phyloP scores from a whole-genome alignment of 2,888 invertebrate genomes.

The Helleia helle region DNA sequence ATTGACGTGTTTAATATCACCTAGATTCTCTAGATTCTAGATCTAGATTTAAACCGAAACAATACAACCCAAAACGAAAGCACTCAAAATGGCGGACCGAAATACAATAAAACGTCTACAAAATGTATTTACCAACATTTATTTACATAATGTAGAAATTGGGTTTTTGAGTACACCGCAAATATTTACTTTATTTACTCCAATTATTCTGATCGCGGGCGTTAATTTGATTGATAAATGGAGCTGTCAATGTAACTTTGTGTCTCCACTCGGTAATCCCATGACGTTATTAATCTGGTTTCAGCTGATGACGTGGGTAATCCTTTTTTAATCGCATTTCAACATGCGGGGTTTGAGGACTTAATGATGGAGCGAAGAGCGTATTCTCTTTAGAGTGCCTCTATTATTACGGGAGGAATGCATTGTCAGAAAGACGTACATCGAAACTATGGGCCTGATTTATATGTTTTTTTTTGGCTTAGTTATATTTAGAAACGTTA shows the following conservation, averaged over 20 bases:
- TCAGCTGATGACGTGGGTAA: slow-evolving; percentile 21
- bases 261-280: slow-evolving; percentile 18
- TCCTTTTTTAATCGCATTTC: slow-evolving; percentile 22
- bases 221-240: slow-evolving; percentile 10
- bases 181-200: background rate
- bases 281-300: slow-evolving; percentile 22
- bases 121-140: background rate
- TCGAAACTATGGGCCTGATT: too few relatives aligned
- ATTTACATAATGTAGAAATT: background rate
- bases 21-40: too few relatives aligned
- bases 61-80: too few relatives aligned
- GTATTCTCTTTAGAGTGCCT: background rate
- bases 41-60: too few relatives aligned
- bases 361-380: background rate
- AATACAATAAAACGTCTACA: too few relatives aligned
- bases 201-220: background rate
- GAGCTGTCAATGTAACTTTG: slow-evolving; percentile 15
- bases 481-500: too few relatives aligned
- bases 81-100: too few relatives aligned
- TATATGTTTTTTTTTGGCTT: too few relatives aligned
- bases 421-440: too few relatives aligned
- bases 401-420: too few relatives aligned
- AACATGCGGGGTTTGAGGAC: slow-evolving; percentile 12
- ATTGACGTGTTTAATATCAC: too few relatives aligned
- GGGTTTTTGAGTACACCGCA: slow-evolving; percentile 1